Evolutionary conservation across 2,888 invertebrate genomes (phyloP).

Genomic region (Brachyptera putata): DNA sequence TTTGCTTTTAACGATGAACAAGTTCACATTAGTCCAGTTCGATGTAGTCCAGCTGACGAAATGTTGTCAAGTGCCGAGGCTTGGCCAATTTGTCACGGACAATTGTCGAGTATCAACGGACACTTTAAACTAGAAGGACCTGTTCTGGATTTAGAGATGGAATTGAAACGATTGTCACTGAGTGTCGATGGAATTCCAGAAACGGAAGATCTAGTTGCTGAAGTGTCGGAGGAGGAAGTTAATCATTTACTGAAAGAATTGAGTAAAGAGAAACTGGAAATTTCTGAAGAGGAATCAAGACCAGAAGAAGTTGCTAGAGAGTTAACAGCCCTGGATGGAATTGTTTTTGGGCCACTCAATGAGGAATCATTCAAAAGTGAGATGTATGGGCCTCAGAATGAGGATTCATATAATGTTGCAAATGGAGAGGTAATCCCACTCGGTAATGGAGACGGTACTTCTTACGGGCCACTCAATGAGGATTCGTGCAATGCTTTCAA

Average conservation of each 20-base stretch:
- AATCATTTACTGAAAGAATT: not conserved
- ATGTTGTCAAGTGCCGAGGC: not conserved
- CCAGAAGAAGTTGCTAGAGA: not conserved
- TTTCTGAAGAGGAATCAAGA: not conserved
- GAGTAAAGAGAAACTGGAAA: not conserved
- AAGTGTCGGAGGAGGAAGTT: slow-evolving; percentile 41
- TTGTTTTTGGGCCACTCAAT: too few species aligned
- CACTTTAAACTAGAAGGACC: slow-evolving; percentile 48
- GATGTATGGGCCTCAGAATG: not conserved
- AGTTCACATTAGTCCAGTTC: not conserved
- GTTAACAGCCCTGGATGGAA: too few species aligned
- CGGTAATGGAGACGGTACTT: not conserved
- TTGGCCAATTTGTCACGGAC: too few species aligned
- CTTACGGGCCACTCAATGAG: too few species aligned
- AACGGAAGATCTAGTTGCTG: too few species aligned
- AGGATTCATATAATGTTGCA: not conserved
- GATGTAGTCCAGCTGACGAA: not conserved
- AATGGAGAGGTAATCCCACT: not conserved
- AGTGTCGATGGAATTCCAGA: too few species aligned
- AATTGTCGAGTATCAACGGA: not conserved
- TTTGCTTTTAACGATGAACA: slow-evolving; percentile 19
- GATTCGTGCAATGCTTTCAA: too few species aligned
- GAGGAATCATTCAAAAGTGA: slow-evolving; percentile 25
- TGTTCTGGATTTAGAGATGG: too few species aligned
- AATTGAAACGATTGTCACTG: too few species aligned